Evolutionary conservation across 2,888 invertebrate species (phyloP).

Genomic region (Philonicus albiceps): DNA sequence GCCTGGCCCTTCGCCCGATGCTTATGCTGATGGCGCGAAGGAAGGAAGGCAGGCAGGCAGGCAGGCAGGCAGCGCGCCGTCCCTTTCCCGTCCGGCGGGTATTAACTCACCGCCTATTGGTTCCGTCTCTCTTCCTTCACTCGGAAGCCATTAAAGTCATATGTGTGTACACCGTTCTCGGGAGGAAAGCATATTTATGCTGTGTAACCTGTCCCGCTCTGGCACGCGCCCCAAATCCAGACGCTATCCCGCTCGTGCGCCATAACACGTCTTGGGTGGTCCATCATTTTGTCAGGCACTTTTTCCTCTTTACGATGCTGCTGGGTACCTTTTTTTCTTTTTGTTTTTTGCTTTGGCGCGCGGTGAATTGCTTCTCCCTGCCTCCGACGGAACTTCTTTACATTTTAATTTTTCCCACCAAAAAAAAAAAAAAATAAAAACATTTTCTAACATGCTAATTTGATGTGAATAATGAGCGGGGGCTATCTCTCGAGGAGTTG

Average conservation of each 20-base stretch:
- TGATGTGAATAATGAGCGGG: slow-evolving; percentile 13
- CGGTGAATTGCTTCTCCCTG: neutral
- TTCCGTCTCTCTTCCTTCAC: slow-evolving; percentile 62
- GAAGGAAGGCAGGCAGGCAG: too few relatives aligned
- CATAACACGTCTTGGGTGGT: slow-evolving; percentile 43
- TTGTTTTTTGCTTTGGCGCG: too few relatives aligned
- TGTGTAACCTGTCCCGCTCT: neutral
- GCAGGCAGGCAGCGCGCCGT: neutral
- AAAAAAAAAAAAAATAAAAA: too few relatives aligned
- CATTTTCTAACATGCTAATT: slow-evolving; percentile 34
- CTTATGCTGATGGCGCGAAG: too few relatives aligned
- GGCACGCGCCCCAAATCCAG: neutral
- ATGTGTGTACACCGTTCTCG: slow-evolving; percentile 34
- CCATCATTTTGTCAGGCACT: slow-evolving; percentile 44
- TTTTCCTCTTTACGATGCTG: slow-evolving; percentile 32
- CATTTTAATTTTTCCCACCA: slow-evolving; percentile 30
- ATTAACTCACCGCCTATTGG: slow-evolving; percentile 59
- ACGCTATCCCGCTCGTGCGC: slow-evolving; percentile 27
- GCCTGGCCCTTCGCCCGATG: slow-evolving; percentile 1
- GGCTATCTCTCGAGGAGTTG: neutral
- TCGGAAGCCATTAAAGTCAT: slow-evolving; percentile 64
- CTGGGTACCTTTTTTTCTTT: slow-evolving; percentile 21
- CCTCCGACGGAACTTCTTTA: neutral
- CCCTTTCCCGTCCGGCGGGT: neutral
- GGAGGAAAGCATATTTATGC: slow-evolving; percentile 19